Percentiles rank a stretch among this genome's conserved stretches.
Conservation (phyloP, 2,113 vertebrate genomes). For the Patagioenas fasciata region DNA sequence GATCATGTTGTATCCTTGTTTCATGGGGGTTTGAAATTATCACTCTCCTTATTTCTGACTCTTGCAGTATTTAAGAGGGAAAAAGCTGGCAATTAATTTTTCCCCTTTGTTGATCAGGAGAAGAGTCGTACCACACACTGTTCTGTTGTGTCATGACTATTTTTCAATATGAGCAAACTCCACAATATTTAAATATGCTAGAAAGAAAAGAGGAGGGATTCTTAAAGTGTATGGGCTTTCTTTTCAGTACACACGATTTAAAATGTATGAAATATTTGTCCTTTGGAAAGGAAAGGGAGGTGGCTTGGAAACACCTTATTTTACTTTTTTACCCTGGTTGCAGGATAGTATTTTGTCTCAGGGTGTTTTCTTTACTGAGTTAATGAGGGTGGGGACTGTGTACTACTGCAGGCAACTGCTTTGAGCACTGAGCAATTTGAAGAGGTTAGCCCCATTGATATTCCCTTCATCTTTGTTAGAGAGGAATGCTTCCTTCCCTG, state of each 20-base stretch:
- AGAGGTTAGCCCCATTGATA: constrained; percentile 77
- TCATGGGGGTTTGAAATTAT: background rate
- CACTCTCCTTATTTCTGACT: background rate
- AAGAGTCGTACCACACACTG: background rate
- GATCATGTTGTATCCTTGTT: background rate
- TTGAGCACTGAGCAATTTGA: constrained; percentile 70
- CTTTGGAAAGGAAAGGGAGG: constrained; percentile 15
- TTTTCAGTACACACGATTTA: constrained; percentile 14
- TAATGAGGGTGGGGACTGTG: constrained; percentile 65
- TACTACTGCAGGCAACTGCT: constrained; percentile 65
- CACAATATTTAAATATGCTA: background rate
- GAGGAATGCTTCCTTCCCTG: constrained; percentile 61
- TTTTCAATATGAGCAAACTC: background rate
- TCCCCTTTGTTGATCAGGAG: background rate
- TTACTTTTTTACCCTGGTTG: constrained; percentile 10
- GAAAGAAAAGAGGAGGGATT: background rate
- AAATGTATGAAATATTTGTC: constrained; percentile 34
- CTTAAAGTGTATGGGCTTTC: background rate
- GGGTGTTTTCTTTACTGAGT: constrained; percentile 59
- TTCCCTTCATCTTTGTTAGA: constrained; percentile 68
- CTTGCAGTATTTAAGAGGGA: background rate
- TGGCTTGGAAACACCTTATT: constrained; percentile 33
- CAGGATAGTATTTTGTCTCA: constrained; percentile 42
- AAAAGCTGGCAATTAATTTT: constrained; percentile 6
- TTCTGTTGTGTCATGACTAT: background rate